Evolutionary conservation across 2,113 vertebrate species (phyloP), one percentile per base, ranked within the genome.

Genomic region (Pangasianodon hypophthalmus): DNA sequence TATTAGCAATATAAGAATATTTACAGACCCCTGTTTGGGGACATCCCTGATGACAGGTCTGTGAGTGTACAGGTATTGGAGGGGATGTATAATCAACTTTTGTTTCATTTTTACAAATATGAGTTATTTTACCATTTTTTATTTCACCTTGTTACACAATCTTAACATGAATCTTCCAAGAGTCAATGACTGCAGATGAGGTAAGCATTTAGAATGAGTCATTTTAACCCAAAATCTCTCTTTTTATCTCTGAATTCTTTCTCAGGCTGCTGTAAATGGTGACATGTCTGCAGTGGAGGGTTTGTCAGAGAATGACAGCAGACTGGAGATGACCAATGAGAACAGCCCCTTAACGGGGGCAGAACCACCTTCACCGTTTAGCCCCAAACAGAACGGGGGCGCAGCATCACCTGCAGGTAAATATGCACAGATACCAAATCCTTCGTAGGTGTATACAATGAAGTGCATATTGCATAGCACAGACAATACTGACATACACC

Each of bases 311-410:
- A 95, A 93, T 4, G 94, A 95, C 95, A 94, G 95, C 0, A 94
- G 94, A 37, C 92, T 96, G 85, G 95, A 95, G 89, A 92, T 96
- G 90, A 95, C 95, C 92, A 96, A 93, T 88, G 95, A 96, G 89
- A 96, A 94, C 94, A 96, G 95, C 93, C 95, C 96, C 0, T 92
- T 96, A 90, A 95, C 95, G 0, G 95, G 93, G 0, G 96, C 94
- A 0, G 95, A 96, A 56, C 95, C 96, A 7, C 96, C 96, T 8
- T 96, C 96, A 3, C 96, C 96, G 32, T 96, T 96, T 90, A 95
- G 96, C 91, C 96, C 95, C 88, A 96, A 96, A 90, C 95, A 95
- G 92, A 95, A 94, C 4, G 95, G 95, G 46, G 96, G 93, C 0
- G 95, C 96, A 0, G 94, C 95, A 48, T 96, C 96, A 0, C 94